Base-by-base conservation (phyloP, 2,888 invertebrate species). In the Microdon myrmicae region DNA sequence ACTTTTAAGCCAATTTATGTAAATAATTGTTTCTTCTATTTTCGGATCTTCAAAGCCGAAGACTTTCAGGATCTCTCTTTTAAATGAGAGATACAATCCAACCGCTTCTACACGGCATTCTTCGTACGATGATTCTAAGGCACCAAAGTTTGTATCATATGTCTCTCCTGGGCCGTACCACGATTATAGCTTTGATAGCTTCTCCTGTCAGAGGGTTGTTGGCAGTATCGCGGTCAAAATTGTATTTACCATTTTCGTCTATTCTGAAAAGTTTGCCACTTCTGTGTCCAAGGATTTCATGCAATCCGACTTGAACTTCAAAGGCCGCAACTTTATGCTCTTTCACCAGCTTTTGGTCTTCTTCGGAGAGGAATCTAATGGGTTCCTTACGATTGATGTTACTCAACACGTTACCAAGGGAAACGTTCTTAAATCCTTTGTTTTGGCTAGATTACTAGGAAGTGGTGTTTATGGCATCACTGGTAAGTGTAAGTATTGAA, bases 341-440 rank as follows among this genome's bases (percentile, higher is more conserved):
- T 70, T 89, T 87, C 71, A 94, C 81, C 23, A 95, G 76, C 22
- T 82, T 83, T 74, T 90, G 89, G 79, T 97, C 96, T n/a, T 82
- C 82, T 0, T 87, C 85, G 0, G 85, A 83, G 4, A 97, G 82
- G 81, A 97, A 97, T 9, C 93, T 92, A 66, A 87, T 84, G 1
- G 87, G 83, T 68, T 90, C 89, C 28, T 77, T 79, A 20, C 75
- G 74, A 31, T 82, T 79, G 43, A 86, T 85, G 3, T 94, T 91
- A 1, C 92, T 90, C 69, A 97, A 88, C 4, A 97, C 96, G 80
- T 98, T 98, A 9, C 95, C 95, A n/a, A 98, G 82, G 0, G 96
- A 96, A 0, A 98, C 97, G 77, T 98, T 98, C 78, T 98, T 98
- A 79, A 97, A 98, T 0, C 97, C 97, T 80, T 96, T 95, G 68